phyloP scores from a whole-genome alignment of 2,797 vertebrate species.

The Paratrypauchen microcephalus region DNA sequence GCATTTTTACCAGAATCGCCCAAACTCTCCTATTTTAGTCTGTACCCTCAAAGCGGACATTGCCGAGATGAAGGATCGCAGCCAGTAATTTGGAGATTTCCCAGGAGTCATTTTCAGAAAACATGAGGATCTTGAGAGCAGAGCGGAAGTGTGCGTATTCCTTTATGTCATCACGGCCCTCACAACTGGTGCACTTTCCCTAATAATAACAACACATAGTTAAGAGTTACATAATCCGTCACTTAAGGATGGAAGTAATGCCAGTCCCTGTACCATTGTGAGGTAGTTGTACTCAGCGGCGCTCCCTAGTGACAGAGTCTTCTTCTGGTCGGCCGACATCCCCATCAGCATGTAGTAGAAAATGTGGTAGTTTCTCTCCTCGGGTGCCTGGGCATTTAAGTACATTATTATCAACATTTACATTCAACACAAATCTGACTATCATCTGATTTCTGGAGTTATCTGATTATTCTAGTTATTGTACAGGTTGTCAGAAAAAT shows the following conservation, averaged over 20 bases:
- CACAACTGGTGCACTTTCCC: slow-evolving; percentile 90
- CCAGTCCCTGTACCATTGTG: slow-evolving; percentile 71
- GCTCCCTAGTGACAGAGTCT: slow-evolving; percentile 84
- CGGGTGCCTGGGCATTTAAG: slow-evolving; percentile 76
- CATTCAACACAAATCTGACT: neutral
- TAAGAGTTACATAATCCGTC: neutral
- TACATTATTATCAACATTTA: neutral
- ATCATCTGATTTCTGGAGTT: too few relatives aligned
- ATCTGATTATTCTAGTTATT: too few relatives aligned
- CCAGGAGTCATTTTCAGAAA: slow-evolving; percentile 89
- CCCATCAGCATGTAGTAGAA: slow-evolving; percentile 97
- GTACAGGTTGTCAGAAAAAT: too few relatives aligned
- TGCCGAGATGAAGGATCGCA: slow-evolving; percentile 92
- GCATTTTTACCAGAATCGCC: neutral
- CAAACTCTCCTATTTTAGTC: neutral
- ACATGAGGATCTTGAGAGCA: slow-evolving; percentile 93
- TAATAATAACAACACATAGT: slow-evolving; percentile 47
- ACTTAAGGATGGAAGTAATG: neutral
- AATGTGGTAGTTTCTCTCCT: slow-evolving; percentile 96
- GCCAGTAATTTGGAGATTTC: slow-evolving; percentile 91
- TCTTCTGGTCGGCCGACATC: slow-evolving; percentile 89
- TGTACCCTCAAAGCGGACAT: slow-evolving; percentile 85
- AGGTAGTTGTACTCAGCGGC: slow-evolving; percentile 89
- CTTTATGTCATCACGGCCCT: slow-evolving; percentile 83
- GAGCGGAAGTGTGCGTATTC: slow-evolving; percentile 90